Conservation (phyloP, 1,140 invertebrate genomes). For the Asbolus verrucosus region DNA sequence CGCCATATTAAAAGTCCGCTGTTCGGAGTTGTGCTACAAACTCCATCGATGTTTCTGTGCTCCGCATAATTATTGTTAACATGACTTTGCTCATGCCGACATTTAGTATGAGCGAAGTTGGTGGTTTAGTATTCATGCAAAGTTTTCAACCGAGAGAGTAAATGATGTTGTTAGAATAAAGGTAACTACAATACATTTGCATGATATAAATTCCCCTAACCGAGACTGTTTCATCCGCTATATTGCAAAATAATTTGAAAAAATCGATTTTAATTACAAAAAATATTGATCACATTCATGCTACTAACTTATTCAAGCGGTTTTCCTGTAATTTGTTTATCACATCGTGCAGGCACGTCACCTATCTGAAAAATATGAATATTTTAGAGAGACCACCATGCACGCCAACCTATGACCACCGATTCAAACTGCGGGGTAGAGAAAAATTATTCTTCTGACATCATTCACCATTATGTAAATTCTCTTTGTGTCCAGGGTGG, state of each 20-base stretch:
- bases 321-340: slow-evolving; percentile 7
- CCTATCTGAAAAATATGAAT: slow-evolving; percentile 8
- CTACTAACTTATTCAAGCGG: slow-evolving; percentile 2
- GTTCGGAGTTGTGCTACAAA: not conserved
- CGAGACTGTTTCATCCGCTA: too few species aligned
- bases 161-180: not conserved
- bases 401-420: not conserved
- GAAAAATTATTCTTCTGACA: not conserved
- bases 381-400: slow-evolving; percentile 4
- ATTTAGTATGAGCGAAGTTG: not conserved
- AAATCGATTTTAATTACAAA: too few species aligned
- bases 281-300: not conserved
- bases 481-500: not conserved
- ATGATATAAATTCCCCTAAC: too few species aligned
- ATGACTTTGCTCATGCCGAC: not conserved
- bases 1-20: not conserved
- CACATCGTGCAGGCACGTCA: slow-evolving; percentile 4
- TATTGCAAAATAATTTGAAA: too few species aligned
- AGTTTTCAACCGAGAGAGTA: not conserved
- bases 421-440: not conserved
- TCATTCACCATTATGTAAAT: slow-evolving; percentile 18
- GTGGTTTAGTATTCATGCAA: not conserved
- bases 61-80: slow-evolving; percentile 1
- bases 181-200: not conserved
- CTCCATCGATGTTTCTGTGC: slow-evolving; percentile 1